Conservation (phyloP, 1,140 invertebrate species). For the Oedothorax gibbosus region DNA sequence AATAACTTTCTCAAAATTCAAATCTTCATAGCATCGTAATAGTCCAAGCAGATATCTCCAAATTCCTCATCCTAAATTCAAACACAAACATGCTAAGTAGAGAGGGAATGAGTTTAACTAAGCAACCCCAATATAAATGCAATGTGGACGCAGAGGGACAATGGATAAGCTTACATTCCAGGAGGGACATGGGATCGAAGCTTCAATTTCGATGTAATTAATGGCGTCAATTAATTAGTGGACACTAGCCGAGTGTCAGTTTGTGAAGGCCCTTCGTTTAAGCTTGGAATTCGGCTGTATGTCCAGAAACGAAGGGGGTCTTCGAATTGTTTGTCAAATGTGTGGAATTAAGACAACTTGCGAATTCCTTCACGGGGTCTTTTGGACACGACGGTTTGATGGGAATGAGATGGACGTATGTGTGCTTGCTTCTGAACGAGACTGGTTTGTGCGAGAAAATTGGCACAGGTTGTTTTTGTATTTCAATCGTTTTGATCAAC, state of each 20-base stretch:
- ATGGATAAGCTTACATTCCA: slow-evolving; percentile 12
- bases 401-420: too few relatives aligned
- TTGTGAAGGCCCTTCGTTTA: slow-evolving; percentile 24
- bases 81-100: not conserved
- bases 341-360: slow-evolving; percentile 4
- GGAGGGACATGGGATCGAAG: not conserved
- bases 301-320: slow-evolving; percentile 36
- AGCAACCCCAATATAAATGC: too few relatives aligned
- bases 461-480: too few relatives aligned
- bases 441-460: too few relatives aligned
- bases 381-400: too few relatives aligned
- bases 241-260: slow-evolving; percentile 38
- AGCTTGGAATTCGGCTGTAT: slow-evolving; percentile 39
- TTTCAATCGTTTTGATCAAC: too few relatives aligned
- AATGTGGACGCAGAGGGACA: not conserved
- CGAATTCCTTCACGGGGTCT: too few relatives aligned
- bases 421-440: too few relatives aligned
- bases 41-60: not conserved
- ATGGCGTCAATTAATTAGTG: slow-evolving; percentile 58
- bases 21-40: not conserved
- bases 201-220: slow-evolving; percentile 31
- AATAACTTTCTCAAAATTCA: not conserved
- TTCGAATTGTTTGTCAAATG: slow-evolving; percentile 1
- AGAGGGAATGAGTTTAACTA: too few relatives aligned
- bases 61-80: slow-evolving; percentile 8